These are phyloP conservation scores for Xiphophorus birchmanni DNA, from an alignment of 2,797 vertebrate genomes.

Conservation along the genomic window DNA sequence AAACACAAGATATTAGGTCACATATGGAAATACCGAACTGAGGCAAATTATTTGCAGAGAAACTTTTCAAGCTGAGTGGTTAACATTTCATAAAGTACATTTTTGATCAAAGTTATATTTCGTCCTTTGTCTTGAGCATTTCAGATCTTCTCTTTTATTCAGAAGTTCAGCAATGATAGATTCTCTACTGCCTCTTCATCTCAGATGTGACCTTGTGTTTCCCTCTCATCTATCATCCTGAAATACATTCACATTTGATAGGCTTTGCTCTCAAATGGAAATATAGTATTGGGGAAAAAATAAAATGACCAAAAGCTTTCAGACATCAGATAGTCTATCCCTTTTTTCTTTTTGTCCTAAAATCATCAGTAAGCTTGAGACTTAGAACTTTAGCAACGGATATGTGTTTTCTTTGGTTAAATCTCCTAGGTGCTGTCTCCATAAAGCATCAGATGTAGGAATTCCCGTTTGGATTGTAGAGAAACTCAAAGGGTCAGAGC, in stretches of 20 bases:
- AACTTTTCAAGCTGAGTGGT: neutral
- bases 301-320: neutral
- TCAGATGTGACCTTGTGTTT: slow-evolving; percentile 39
- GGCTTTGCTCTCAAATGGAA: neutral
- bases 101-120: neutral
- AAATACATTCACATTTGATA: slow-evolving; percentile 3
- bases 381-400: neutral
- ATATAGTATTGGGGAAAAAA: neutral
- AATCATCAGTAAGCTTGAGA: neutral
- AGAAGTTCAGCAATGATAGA: slow-evolving; percentile 2
- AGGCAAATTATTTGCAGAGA: neutral
- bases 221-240: slow-evolving; percentile 48
- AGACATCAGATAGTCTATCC: neutral
- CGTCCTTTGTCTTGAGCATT: slow-evolving; percentile 2
- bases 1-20: neutral
- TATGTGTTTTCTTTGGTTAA: neutral
- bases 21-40: neutral
- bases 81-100: neutral
- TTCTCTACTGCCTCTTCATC: slow-evolving; percentile 27
- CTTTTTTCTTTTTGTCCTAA: neutral
- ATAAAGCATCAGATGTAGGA: slow-evolving; percentile 8
- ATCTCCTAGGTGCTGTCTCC: neutral
- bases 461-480: slow-evolving; percentile 20
- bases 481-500: slow-evolving; percentile 39
- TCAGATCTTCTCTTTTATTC: slow-evolving; percentile 6